Base-by-base conservation (phyloP, 2,888 invertebrate genomes). In the Tetragonisca angustula region DNA sequence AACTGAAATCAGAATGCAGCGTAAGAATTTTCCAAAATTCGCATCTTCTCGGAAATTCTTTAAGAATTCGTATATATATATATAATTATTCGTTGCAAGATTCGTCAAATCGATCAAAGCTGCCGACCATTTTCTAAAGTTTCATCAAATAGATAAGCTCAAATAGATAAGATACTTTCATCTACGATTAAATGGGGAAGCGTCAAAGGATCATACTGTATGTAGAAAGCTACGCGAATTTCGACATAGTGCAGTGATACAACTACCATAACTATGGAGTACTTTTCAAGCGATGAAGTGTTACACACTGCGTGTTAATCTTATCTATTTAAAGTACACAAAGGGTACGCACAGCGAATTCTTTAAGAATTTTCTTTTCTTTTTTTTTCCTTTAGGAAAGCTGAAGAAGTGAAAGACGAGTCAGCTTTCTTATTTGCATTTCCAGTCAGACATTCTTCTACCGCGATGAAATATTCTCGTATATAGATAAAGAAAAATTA, bases 1-100 rank as follows among this genome's bases (percentile, higher is more conserved):
- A 97, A 97, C 97, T 96, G 93, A 70, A 93, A 95, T 83, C 36
- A 67, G 85, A 81, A 61, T 54, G 65, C 11, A 27, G 13, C 24
- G 9, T 78, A 72, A 78, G 64, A 81, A 76, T 49, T 11, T 19
- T 21, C 61, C 71, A 64, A 17, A 43, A 43, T 43, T 43, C 9
- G 36, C 36, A 9, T 9, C 36, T 43, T 43, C 36, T 43, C 1
- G 36, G 36, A 43, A 43, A 43, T 43, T 43, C 36, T 9, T 43
- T 43, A 43, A 43, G 36, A 43, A 43, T 43, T 43, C 9, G 36
- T 43, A 43, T 43, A 32, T 32, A 32, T 32, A 27, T 27, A 27
- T 27, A 9, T 43, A 43, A 21, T 52, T 50, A 27, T 32, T 68
- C 15, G 24, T 17, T 56, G 27, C 43, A 13, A 36, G n/a, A 17